Percentiles rank a stretch among this genome's conserved stretches.
phyloP scores from a whole-genome alignment of 2,113 vertebrate species.

The Casuarius casuarius region DNA sequence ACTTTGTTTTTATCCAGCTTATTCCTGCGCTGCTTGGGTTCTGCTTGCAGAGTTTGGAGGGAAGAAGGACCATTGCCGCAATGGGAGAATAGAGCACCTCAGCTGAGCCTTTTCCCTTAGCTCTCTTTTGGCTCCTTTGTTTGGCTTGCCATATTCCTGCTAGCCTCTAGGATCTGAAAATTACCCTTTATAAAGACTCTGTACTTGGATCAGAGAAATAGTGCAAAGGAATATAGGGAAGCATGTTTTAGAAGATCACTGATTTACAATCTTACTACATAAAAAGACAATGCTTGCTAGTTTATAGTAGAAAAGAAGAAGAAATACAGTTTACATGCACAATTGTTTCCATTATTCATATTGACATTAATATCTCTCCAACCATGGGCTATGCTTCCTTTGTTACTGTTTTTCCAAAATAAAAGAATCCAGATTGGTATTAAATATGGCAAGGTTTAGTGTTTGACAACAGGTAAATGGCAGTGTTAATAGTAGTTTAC shows the following conservation, averaged over 20 bases:
- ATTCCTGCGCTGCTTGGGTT: background rate
- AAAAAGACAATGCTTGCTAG: background rate
- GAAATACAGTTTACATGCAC: background rate
- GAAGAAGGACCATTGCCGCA: background rate
- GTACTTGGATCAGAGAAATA: background rate
- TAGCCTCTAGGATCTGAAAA: background rate
- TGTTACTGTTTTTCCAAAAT: background rate
- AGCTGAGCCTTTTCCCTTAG: background rate
- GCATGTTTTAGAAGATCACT: too few species aligned
- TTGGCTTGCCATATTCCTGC: background rate
- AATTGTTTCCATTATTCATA: background rate
- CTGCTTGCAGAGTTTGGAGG: background rate
- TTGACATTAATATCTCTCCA: background rate
- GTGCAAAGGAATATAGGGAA: background rate
- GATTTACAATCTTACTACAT: background rate
- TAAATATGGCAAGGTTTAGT: background rate
- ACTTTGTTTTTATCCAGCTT: background rate
- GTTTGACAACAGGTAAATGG: background rate
- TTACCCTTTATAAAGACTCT: background rate
- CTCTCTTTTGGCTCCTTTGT: background rate
- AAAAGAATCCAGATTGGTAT: background rate
- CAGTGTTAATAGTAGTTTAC: background rate
- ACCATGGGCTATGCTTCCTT: background rate
- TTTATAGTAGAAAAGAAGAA: background rate
- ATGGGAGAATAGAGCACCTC: background rate